A percentile compares a stretch with the other conserved stretches of the same genome.
These are phyloP conservation scores for Eurytoma californica DNA, from an alignment of 2,888 invertebrate species.

Conservation along the genomic window DNA sequence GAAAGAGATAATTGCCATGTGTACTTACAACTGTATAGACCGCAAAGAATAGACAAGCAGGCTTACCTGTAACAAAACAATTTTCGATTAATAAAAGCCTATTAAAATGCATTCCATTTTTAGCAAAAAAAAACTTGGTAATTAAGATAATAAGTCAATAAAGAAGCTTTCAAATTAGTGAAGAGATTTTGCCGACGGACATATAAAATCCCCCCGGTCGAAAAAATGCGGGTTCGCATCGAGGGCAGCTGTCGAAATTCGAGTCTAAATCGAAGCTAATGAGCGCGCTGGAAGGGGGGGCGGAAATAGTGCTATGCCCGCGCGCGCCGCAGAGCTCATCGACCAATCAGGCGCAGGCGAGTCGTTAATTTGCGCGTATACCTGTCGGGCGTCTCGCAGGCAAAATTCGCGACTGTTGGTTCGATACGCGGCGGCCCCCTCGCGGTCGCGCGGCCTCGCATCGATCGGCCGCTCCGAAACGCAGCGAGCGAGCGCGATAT, in stretches of 20 bases:
- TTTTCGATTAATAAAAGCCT: background rate
- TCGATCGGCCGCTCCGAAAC: slow-evolving; percentile 56
- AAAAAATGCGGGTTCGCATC: background rate
- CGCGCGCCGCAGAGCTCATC: slow-evolving; percentile 29
- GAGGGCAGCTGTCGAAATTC: slow-evolving; percentile 21
- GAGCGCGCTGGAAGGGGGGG: background rate
- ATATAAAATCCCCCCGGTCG: background rate
- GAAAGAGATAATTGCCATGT: too few relatives aligned
- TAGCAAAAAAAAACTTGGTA: background rate
- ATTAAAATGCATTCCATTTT: background rate
- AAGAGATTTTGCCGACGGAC: too few relatives aligned
- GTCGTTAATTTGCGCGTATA: slow-evolving; percentile 39
- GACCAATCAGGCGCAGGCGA: slow-evolving; percentile 41
- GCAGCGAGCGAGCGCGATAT: slow-evolving; percentile 32
- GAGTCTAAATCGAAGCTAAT: slow-evolving; percentile 32
- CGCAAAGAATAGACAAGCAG: too few relatives aligned
- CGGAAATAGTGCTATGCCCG: background rate
- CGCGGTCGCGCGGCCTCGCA: slow-evolving; percentile 37
- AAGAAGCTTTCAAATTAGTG: slow-evolving; percentile 3
- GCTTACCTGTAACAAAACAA: slow-evolving; percentile 46
- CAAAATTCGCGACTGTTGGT: slow-evolving; percentile 59
- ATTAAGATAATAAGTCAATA: background rate
- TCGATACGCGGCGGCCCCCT: slow-evolving; percentile 59
- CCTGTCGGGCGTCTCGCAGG: slow-evolving; percentile 48
- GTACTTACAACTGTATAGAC: too few relatives aligned